Conservation (phyloP, 1,140 invertebrate species). For the Caenorhabditis elegans region WBcel235 BX284605.5:3193501-3194000, state of each 20-base stretch:
- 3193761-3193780: constrained; percentile 42
- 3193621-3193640: constrained; percentile 1
- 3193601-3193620: background rate
- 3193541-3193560: constrained; percentile 37
- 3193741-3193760: constrained; percentile 41
- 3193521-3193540: constrained; percentile 50
- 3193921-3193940: constrained; percentile 28
- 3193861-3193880: constrained; percentile 37
- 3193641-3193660: background rate
- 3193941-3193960: constrained; percentile 48
- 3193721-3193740: constrained; percentile 43
- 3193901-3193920: constrained; percentile 32
- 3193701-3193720: background rate
- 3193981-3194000: background rate
- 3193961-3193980: too few relatives aligned
- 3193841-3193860: constrained; percentile 47
- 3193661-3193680: background rate
- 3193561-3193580: background rate
- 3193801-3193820: too few relatives aligned
- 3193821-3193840: background rate
- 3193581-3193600: constrained; percentile 9
- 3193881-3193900: constrained; percentile 29
- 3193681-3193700: constrained; percentile 20
- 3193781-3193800: background rate
- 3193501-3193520: constrained; percentile 34